Percentiles rank a stretch among this genome's conserved stretches.
phyloP scores from a whole-genome alignment of 2,797 vertebrate species.

The Anomalospiza imberbis region DNA sequence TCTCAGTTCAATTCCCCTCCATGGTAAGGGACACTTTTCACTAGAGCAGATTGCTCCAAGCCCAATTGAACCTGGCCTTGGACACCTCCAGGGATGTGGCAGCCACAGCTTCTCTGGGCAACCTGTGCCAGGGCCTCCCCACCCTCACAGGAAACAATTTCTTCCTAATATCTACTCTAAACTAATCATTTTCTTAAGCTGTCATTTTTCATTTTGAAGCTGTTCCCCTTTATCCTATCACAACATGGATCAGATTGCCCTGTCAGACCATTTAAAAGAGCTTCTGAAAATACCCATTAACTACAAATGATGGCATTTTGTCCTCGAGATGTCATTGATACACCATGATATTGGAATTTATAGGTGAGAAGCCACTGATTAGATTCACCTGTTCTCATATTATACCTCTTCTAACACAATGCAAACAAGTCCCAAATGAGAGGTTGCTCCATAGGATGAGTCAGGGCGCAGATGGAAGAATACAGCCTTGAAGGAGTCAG shows the following conservation, averaged over 20 bases:
- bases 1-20: not conserved
- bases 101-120: not conserved
- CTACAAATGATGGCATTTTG: not conserved
- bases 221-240: not conserved
- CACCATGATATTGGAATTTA: not conserved
- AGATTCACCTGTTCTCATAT: not conserved
- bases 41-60: fast-evolving
- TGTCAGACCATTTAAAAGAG: not conserved
- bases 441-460: not conserved
- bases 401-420: not conserved
- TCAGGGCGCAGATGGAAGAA: not conserved
- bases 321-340: fast-evolving
- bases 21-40: not conserved
- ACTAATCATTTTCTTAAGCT: not conserved
- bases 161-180: not conserved
- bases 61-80: not conserved
- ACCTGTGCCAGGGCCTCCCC: not conserved
- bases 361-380: not conserved
- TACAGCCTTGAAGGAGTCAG: not conserved
- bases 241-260: not conserved
- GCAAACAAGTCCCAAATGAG: not conserved
- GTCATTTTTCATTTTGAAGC: not conserved
- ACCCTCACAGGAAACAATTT: not conserved
- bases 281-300: not conserved
- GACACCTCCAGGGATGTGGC: not conserved